Evolutionary conservation across 2,113 vertebrate genomes (phyloP).

Genomic region (Rhombomys opimus): DNA sequence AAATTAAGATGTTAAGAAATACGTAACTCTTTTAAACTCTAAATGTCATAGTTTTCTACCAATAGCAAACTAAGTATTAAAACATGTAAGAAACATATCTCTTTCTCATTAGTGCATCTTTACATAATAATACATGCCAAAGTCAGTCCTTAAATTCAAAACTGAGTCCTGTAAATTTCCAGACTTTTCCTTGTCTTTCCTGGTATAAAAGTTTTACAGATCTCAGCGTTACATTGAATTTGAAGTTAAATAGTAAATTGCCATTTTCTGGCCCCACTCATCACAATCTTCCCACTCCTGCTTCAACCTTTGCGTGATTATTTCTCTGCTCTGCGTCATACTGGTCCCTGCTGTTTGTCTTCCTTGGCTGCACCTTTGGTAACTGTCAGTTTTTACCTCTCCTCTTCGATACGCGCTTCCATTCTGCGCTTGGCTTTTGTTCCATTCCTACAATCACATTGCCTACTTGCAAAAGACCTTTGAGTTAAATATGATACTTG

Average conservation of each 20-base stretch:
- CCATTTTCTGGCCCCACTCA: neutral
- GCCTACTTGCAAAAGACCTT: neutral
- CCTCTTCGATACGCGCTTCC: neutral
- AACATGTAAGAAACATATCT: neutral
- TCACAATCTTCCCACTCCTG: constrained; percentile 38
- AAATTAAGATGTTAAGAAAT: neutral
- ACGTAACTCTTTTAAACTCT: neutral
- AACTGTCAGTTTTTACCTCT: neutral
- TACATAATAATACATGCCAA: neutral
- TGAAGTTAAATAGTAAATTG: neutral
- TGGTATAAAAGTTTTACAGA: neutral
- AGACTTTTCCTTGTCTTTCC: neutral
- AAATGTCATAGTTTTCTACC: neutral
- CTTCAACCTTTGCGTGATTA: constrained; percentile 41
- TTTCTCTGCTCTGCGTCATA: constrained; percentile 50
- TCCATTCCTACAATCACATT: neutral
- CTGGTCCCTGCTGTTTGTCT: constrained; percentile 16
- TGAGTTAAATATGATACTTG: neutral
- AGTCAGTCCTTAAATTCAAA: neutral
- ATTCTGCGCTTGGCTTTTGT: neutral
- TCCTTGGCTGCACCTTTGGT: neutral
- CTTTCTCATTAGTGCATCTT: neutral
- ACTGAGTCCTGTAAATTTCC: neutral
- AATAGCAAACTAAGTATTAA: neutral
- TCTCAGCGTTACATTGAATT: neutral